phyloP scores from a whole-genome alignment of 2,113 vertebrate species.

The Isichthys henryi region DNA sequence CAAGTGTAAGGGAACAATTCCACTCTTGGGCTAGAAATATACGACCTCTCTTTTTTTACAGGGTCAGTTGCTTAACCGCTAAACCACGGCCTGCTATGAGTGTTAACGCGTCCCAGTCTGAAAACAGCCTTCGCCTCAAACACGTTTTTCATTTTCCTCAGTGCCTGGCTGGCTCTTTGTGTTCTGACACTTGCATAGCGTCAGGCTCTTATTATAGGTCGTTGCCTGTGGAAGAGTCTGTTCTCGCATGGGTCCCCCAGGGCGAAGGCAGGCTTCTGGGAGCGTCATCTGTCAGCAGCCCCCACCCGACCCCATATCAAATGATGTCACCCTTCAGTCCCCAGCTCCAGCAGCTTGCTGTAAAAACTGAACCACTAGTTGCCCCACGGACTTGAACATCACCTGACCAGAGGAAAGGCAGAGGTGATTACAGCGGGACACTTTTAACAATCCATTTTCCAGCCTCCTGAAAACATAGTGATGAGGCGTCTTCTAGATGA shows the following conservation, averaged over 20 bases:
- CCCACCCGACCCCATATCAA: neutral
- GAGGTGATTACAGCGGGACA: neutral
- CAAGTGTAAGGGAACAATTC: neutral
- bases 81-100: neutral
- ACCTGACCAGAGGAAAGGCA: neutral
- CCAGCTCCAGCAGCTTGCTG: neutral
- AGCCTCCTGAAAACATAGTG: neutral
- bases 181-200: neutral
- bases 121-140: neutral
- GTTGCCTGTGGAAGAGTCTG: neutral
- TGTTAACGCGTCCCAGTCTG: neutral
- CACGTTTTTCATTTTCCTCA: neutral
- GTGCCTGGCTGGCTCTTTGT: neutral
- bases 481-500: neutral
- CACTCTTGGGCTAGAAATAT: neutral
- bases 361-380: neutral
- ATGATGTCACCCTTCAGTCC: slow-evolving; percentile 5
- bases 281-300: slow-evolving; percentile 1
- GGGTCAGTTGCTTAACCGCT: neutral
- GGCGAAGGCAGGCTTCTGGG: slow-evolving; percentile 29
- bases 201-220: neutral
- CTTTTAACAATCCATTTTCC: neutral
- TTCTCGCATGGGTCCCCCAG: neutral
- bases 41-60: neutral
- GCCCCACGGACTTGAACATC: neutral